Conservation (phyloP, 2,797 vertebrate species). For the Macrochelys suwanniensis region DNA sequence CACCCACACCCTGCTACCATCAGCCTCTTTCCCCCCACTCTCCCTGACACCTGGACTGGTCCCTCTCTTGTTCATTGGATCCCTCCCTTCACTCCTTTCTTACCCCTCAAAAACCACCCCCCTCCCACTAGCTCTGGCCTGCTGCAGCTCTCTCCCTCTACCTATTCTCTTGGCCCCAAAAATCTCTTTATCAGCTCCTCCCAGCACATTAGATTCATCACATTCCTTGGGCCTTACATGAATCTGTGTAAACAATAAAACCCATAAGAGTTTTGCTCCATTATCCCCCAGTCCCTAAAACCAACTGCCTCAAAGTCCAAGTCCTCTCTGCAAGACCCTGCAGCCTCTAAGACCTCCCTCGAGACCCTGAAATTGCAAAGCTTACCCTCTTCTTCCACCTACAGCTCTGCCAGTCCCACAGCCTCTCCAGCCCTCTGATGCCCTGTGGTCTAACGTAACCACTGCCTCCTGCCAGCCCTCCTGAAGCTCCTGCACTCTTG, state of each 20-base stretch:
- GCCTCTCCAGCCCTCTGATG: not conserved
- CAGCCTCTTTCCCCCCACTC: not conserved
- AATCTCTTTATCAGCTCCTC: not conserved
- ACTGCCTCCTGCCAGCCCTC: not conserved
- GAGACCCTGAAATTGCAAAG: not conserved
- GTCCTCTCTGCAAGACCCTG: not conserved
- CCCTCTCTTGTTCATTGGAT: not conserved
- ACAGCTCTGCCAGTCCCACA: not conserved
- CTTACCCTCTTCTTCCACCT: not conserved
- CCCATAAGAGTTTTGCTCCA: not conserved
- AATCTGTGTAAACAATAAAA: conserved; percentile 57
- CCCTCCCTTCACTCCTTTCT: not conserved
- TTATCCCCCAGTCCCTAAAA: not conserved
- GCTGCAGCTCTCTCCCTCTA: not conserved
- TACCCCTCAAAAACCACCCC: not conserved
- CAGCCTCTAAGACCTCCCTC: not conserved
- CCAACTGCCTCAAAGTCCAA: not conserved
- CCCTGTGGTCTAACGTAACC: not conserved
- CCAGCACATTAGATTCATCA: conserved; percentile 52
- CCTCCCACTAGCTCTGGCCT: not conserved
- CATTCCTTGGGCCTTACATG: conserved; percentile 28
- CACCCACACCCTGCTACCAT: not conserved
- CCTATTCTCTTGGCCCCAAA: not conserved
- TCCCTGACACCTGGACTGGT: not conserved
- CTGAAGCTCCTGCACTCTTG: not conserved